A percentile compares a stretch with the other conserved stretches of the same genome.
phyloP scores from a whole-genome alignment of 2,113 vertebrate genomes.

The Corythornis madagascariensis region DNA sequence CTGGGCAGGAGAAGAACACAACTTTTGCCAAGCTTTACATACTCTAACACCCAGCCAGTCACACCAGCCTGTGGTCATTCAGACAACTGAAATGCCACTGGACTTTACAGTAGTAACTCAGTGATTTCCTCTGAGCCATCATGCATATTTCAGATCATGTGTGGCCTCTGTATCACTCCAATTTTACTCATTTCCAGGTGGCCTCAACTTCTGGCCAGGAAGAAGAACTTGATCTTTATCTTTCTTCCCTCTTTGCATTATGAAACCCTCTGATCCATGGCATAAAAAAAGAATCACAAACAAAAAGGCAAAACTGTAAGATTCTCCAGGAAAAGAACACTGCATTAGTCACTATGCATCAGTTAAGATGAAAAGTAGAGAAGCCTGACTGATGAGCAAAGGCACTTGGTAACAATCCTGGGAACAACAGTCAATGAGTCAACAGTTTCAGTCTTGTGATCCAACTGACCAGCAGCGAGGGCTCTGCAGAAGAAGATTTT shows the following conservation, averaged over 20 bases:
- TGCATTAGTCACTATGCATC: conserved; percentile 32
- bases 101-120: not conserved
- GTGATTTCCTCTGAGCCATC: not conserved
- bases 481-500: conserved; percentile 78
- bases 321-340: conserved; percentile 13
- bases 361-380: conserved; percentile 45
- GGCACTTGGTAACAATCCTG: conserved; percentile 71
- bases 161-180: not conserved
- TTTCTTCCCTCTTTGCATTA: not conserved
- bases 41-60: not conserved
- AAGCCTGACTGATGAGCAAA: conserved; percentile 40
- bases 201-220: not conserved
- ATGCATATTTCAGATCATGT: not conserved
- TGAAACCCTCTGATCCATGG: not conserved
- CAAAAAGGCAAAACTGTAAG: not conserved
- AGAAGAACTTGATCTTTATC: not conserved
- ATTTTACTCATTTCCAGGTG: not conserved
- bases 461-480: conserved; percentile 87
- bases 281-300: not conserved
- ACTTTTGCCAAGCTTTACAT: not conserved
- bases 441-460: conserved; percentile 88
- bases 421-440: conserved; percentile 83
- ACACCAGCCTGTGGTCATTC: not conserved
- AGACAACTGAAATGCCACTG: not conserved
- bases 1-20: not conserved